These are phyloP conservation scores for Rhimphoctona megacephalus DNA, from an alignment of 2,888 invertebrate genomes.

Conservation along the genomic window DNA sequence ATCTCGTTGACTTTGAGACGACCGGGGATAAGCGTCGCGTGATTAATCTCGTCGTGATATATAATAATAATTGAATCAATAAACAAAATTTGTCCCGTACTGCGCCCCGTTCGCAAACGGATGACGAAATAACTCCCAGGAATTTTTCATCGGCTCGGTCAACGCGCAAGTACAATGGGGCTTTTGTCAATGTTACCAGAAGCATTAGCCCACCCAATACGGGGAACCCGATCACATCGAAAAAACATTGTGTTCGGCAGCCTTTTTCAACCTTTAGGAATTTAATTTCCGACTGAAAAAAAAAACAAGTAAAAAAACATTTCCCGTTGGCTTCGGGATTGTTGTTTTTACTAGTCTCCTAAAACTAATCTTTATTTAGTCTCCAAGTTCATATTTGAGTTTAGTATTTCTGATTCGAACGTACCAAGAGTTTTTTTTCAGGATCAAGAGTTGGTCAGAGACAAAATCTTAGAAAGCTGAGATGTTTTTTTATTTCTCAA, in stretches of 20 bases:
- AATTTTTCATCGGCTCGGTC: neutral
- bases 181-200: neutral
- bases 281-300: too few species aligned
- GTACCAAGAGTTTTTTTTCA: neutral
- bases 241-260: neutral
- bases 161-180: neutral
- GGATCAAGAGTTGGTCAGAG: too few species aligned
- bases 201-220: neutral
- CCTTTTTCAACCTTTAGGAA: neutral
- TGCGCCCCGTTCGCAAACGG: neutral
- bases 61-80: neutral
- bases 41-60: neutral
- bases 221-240: neutral
- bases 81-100: neutral
- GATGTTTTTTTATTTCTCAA: too few species aligned
- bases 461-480: too few species aligned
- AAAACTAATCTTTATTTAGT: neutral
- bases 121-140: neutral
- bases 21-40: neutral
- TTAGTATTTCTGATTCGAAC: neutral
- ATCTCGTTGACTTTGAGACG: slow-evolving; percentile 20
- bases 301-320: too few species aligned
- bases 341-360: neutral
- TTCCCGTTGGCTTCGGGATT: too few species aligned
- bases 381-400: neutral